Base-by-base conservation (phyloP, 2,797 vertebrate genomes). In the Epinephelus coioides region DNA sequence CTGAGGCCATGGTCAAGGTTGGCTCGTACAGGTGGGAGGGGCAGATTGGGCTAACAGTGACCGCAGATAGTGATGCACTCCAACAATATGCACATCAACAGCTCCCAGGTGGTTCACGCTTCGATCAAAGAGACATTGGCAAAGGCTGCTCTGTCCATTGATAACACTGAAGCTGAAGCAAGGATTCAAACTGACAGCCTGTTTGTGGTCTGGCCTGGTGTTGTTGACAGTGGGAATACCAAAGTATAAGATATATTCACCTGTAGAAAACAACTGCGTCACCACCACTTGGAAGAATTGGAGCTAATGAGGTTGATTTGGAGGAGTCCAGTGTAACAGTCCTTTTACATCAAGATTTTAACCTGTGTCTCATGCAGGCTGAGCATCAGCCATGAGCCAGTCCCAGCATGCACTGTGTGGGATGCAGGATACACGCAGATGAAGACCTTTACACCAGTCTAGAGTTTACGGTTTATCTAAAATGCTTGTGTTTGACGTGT, bases 1-100 rank as follows among this genome's bases (percentile, higher is more conserved):
- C 44, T 23, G 64, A 43, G 66, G 76, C 73, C 87, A 88, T 7
- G 68, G 88, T 88, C 87, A 91, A 84, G 79, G 83, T 21, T 67
- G 19, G 1, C 38, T 10, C 5, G 7, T 11, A 51, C 1, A 30
- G 12, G 11, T 19, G 50, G 76, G 55, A 49, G 71, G 56, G 15
- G 57, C 53, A 4, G 61, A 47, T 0, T 73, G 63, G 53, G 25
- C 23, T 59, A 40, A 47, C 13, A 27, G 38, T 50, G 56, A 55
- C n/a, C 10, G 1, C 6, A 63, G 56, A 79, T 21, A 53, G 17
- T 21, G 21, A 66, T 60, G 69, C 8, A 54, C 54, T 56, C 17
- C 34, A 44, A 46, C 14, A 18, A 57, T 67, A 51, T 21, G 30
- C 54, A 43, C 51, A 25, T 12, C 8, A 0, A 10, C 63, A 63